These are phyloP conservation scores for Anguilla anguilla DNA, from an alignment of 2,797 vertebrate species.

Conservation along the genomic window DNA sequence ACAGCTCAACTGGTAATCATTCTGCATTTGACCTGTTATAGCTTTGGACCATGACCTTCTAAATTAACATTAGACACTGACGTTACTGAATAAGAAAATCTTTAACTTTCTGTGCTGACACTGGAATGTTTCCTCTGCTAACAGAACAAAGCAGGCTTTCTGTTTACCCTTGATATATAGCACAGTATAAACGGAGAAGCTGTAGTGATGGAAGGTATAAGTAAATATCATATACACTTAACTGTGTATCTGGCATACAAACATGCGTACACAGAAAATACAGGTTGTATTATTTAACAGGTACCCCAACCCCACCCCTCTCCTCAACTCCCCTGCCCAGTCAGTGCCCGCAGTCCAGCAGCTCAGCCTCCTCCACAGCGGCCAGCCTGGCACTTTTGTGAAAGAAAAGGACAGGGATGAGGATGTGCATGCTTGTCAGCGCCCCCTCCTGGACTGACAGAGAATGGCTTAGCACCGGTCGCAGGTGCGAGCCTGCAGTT, in stretches of 20 bases:
- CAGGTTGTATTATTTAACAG: too few relatives aligned
- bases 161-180: not conserved
- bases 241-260: not conserved
- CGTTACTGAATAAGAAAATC: too few relatives aligned
- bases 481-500: not conserved
- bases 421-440: not conserved
- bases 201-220: too few relatives aligned
- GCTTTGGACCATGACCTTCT: not conserved
- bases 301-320: too few relatives aligned
- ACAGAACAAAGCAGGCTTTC: not conserved
- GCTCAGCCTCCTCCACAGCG: too few relatives aligned
- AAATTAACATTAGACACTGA: not conserved
- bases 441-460: not conserved
- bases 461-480: not conserved
- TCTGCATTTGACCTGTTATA: not conserved
- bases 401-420: not conserved
- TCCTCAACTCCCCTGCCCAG: too few relatives aligned
- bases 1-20: too few relatives aligned
- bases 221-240: not conserved
- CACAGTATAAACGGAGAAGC: not conserved
- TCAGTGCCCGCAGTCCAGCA: too few relatives aligned
- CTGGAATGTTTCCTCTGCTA: not conserved
- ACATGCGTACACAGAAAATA: too few relatives aligned
- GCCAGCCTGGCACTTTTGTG: too few relatives aligned
- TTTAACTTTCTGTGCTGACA: too few relatives aligned